Conservation (phyloP, 2,888 invertebrate species). For the Glaucopsyche alexis region DNA sequence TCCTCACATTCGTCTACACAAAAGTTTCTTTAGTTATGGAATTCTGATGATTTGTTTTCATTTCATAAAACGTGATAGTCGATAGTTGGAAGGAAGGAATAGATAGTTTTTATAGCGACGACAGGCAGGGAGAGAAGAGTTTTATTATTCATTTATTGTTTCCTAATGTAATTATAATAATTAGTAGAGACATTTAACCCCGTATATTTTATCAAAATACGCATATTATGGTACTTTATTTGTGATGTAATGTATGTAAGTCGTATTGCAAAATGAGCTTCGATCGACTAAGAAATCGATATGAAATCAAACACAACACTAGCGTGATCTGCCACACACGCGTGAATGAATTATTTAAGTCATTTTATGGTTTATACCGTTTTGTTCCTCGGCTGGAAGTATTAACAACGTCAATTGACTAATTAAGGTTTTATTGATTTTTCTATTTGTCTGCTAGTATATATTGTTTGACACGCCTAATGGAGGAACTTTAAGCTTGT, state of each 20-base stretch:
- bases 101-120: slow-evolving; percentile 46
- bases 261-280: slow-evolving; percentile 66
- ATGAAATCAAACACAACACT: slow-evolving; percentile 30
- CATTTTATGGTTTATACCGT: background rate
- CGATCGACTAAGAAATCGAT: slow-evolving; percentile 45
- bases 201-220: slow-evolving; percentile 58
- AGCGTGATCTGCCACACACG: background rate
- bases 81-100: slow-evolving; percentile 40
- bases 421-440: slow-evolving; percentile 1
- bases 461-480: background rate
- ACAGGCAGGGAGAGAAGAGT: slow-evolving; percentile 54
- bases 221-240: slow-evolving; percentile 59
- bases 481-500: too few species aligned
- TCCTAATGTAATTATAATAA: slow-evolving; percentile 53
- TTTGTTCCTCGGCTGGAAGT: background rate
- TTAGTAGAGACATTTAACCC: slow-evolving; percentile 50
- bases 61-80: slow-evolving; percentile 40
- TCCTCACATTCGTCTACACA: slow-evolving; percentile 45
- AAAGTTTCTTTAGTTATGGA: slow-evolving; percentile 37
- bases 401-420: background rate
- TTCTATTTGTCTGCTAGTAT: background rate
- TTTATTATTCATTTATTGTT: slow-evolving; percentile 80
- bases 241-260: slow-evolving; percentile 54
- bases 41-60: slow-evolving; percentile 38
- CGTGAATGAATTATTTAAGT: background rate